Evolutionary conservation across 2,113 vertebrate genomes (phyloP), one percentile per base, ranked within the genome.

Genomic region (Salminus brasiliensis): DNA sequence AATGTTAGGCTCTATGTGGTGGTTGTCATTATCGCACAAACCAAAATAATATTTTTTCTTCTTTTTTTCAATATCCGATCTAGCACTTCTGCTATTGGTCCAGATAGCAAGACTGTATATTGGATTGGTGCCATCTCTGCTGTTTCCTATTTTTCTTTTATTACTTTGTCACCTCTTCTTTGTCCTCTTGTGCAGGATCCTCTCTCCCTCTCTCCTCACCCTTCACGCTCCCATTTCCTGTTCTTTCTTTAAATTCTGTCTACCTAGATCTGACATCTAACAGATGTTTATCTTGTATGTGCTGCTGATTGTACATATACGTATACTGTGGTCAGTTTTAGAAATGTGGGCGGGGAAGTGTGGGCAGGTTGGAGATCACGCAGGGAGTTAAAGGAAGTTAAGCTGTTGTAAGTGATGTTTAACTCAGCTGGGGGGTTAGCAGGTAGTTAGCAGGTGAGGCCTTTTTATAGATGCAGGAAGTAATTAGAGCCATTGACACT

Each of bases 231-330:
- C 41, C 13, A 36, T 59, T 66, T 55, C 59, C 25, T 74, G 7
- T 60, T 36, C 21, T 65, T 47, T 62, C 7, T 13, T 75, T 72
- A 21, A 21, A 71, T 68, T 36, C 29, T 27, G 36, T 72, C 52
- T 63, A 47, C 13, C 68, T 70, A 60, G 67, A 83, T 67, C 52
- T 63, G 66, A 79, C 57, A 70, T 45, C 39, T 71, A 49, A 55
- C 34, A 53, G n/a, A 70, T 36, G 32, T 71, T n/a, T 16, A 55
- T 62, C 43, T 57, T 73, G 15, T 13, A 52, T 18, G 41, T 36
- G 7, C 21, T 30, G 74, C 39, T 80, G 77, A 30, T 55, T 70
- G 36, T 66, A 12, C 60, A 47, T 29, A 43, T 68, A 25, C 52
- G 21, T 72, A 36, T 30, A n/a, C n/a, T n/a, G 18, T 70, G 55